phyloP scores from a whole-genome alignment of 2,113 vertebrate species.

The Azemiops feae region DNA sequence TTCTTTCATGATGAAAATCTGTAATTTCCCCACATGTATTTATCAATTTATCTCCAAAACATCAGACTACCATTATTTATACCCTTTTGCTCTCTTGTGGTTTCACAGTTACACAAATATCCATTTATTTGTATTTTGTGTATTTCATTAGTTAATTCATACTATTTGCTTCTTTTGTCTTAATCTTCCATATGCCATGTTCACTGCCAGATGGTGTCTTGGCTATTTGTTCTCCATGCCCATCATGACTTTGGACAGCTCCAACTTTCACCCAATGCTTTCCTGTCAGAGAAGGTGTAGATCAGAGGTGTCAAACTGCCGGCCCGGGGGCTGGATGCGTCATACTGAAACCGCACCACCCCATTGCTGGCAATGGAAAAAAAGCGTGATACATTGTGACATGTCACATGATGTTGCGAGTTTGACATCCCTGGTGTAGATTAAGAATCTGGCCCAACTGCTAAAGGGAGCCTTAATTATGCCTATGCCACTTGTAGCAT shows the following conservation, averaged over 20 bases:
- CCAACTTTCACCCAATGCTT: background rate
- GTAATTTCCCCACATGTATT: background rate
- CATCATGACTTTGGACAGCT: background rate
- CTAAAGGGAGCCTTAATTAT: background rate
- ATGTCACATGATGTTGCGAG: too few relatives aligned
- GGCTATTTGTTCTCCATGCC: background rate
- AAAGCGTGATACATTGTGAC: too few relatives aligned
- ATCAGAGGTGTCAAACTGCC: background rate
- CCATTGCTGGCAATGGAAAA: too few relatives aligned
- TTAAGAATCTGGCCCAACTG: background rate
- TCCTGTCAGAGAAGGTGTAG: background rate
- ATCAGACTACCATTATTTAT: background rate
- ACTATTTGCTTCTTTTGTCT: background rate
- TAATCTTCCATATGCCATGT: background rate
- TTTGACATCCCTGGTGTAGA: background rate
- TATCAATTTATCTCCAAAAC: background rate
- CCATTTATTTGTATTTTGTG: background rate
- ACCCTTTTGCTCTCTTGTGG: background rate
- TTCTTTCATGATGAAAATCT: background rate
- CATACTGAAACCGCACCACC: too few relatives aligned
- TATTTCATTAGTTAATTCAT: background rate
- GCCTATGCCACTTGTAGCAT: background rate
- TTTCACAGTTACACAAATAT: background rate
- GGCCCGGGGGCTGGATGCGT: too few relatives aligned
- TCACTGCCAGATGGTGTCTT: background rate